Evolutionary conservation across 1,140 invertebrate species (phyloP), one percentile per base, ranked within the genome.

Genomic region (Calephelis nemesis): DNA sequence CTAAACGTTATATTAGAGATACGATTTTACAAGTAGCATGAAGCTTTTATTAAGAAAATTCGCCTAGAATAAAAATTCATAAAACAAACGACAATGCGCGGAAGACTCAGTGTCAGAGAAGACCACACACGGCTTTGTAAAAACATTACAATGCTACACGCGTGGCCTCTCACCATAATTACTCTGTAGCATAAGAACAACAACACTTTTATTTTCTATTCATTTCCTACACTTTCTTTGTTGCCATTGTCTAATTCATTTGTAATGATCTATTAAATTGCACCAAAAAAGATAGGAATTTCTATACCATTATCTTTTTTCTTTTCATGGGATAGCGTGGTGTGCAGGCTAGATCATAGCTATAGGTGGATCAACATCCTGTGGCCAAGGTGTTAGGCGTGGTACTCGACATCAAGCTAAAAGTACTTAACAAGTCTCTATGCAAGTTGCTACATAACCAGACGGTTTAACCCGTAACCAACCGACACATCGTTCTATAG

Each of bases 131-230:
- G 70, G 66, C 69, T 65, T 72, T 65, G 68, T 68, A 79, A 82
- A 81, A 81, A 81, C 11, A 54, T 30, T 64, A 77, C 75, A 77
- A 78, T 80, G 73, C 72, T 60, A 62, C 60, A 70, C 65, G 65
- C 65, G 47, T 63, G 60, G 69, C 74, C 76, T 76, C 78, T 77
- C 74, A 68, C 76, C 72, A 66, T 76, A 80, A 80, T 79, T 82
- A 69, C 65, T 67, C 71, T 65, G 58, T 70, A 13, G 45, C 45
- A 64, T 45, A 7, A 69, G 70, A 66, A 63, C 62, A 74, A 69
- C 49, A 11, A 76, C 70, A 80, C 72, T 82, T 76, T 79, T 78
- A 69, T 77, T 80, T 80, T 78, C 71, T 69, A 64, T 68, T 73
- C 30, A 67, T 72, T 78, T 77, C 74, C 71, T 75, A 71, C 67